Conservation (phyloP, 1,140 invertebrate species). For the Papilio helenus region DNA sequence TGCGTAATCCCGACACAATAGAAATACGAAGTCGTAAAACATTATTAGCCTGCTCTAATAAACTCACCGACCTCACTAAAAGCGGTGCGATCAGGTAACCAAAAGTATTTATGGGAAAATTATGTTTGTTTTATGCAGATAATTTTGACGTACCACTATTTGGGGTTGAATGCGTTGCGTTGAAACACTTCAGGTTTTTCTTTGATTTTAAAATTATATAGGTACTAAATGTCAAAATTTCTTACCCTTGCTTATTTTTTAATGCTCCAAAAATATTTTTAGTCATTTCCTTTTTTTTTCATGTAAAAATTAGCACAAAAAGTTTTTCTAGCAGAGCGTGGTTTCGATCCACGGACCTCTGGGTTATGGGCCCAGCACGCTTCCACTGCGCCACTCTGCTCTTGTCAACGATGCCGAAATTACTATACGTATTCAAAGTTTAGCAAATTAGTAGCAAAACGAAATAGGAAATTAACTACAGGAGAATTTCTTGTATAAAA, state of each 20-base stretch:
- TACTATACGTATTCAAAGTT: too few relatives aligned
- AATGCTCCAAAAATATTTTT: too few relatives aligned
- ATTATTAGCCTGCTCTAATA: slow-evolving; percentile 54
- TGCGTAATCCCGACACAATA: slow-evolving; percentile 60
- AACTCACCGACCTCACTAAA: slow-evolving; percentile 49
- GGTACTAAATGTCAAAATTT: background rate
- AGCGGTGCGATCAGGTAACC: slow-evolving; percentile 28
- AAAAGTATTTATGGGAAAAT: slow-evolving; percentile 23
- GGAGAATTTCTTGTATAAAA: too few relatives aligned
- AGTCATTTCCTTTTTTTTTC: too few relatives aligned
- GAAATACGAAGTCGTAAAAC: slow-evolving; percentile 56
- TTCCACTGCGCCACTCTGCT: slow-evolving; percentile 41
- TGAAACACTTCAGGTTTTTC: background rate
- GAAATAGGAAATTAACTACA: too few relatives aligned
- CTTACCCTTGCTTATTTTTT: too few relatives aligned
- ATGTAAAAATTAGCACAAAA: background rate
- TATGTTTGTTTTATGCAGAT: slow-evolving; percentile 7
- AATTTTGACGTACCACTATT: background rate
- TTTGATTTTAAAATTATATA: background rate
- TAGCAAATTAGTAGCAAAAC: too few relatives aligned
- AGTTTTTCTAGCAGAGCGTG: slow-evolving; percentile 26
- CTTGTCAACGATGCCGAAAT: background rate
- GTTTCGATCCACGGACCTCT: slow-evolving; percentile 41
- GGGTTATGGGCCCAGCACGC: slow-evolving; percentile 41
- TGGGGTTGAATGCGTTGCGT: background rate